Evolutionary conservation across 2,113 vertebrate genomes (phyloP), one percentile per base, ranked within the genome.

Genomic region (Gavia stellata): DNA sequence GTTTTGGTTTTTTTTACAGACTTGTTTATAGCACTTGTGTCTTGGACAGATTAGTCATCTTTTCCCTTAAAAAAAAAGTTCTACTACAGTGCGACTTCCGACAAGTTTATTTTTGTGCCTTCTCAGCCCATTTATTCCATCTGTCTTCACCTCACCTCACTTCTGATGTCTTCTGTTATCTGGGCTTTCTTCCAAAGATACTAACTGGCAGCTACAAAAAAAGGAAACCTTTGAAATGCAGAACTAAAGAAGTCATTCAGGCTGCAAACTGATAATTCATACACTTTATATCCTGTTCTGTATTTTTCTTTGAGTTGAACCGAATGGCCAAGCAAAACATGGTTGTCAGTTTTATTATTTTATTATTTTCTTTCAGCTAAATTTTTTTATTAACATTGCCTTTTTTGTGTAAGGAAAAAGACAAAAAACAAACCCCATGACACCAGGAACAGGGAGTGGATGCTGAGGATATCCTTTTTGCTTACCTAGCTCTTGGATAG

Each of bases 111-210:
- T 95, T 97, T 95, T 95, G 61, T 91, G 75, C 81, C 56, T 91
- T 93, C 92, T 88, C 92, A 96, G 92, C 52, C 92, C 92, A 86
- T 95, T 94, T 97, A 90, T 96, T 92, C 83, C 87, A 72, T 96
- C 91, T 95, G 82, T 96, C 89, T 96, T 96, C 93, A 94, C 95
- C 89, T 94, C 95, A 89, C 89, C 93, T 95, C 84, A 86, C 68
- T 96, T 94, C 81, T 95, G 94, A 96, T 95, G 75, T 92, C 94
- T 97, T 90, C 88, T 98, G 86, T 70, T 95, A 77, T 92, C 85
- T 97, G 94, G 95, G 95, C 96, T 96, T 92, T 95, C 94, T 97
- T 97, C 95, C 96, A 97, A 95, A 83, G 83, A 47, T 82, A 79
- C 80, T 85, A 90, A 96, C 90, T 94, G 88, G 95, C 94, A 96